These are phyloP conservation scores for Tamandua tetradactyla DNA, from an alignment of 2,797 vertebrate species.

Conservation along the genomic window DNA sequence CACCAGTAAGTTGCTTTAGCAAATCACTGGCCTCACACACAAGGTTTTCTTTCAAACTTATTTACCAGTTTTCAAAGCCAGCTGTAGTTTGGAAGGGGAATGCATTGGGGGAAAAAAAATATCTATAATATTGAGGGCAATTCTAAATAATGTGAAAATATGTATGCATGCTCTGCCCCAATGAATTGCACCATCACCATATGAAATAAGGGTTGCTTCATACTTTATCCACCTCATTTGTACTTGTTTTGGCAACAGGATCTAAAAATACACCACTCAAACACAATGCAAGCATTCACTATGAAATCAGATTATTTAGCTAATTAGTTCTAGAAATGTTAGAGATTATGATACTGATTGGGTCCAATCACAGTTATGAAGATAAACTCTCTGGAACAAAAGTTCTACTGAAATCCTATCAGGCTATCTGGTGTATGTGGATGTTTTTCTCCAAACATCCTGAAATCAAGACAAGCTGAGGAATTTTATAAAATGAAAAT, in stretches of 20 bases:
- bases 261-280: background rate
- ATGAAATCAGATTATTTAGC: slow-evolving; percentile 16
- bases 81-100: background rate
- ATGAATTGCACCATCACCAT: background rate
- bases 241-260: background rate
- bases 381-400: slow-evolving; percentile 6
- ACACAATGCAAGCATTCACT: background rate
- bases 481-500: slow-evolving; percentile 38
- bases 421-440: background rate
- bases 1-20: background rate
- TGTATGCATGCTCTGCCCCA: background rate
- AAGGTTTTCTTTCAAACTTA: background rate
- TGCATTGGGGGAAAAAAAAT: background rate
- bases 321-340: background rate
- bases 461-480: background rate
- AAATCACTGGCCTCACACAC: background rate
- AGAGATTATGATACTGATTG: background rate
- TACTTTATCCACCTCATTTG: background rate
- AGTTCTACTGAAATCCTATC: slow-evolving; percentile 37
- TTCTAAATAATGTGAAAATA: slow-evolving; percentile 14
- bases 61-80: background rate
- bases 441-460: background rate
- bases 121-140: background rate
- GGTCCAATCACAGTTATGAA: background rate
- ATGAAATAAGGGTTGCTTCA: background rate